These are phyloP conservation scores for Craseonycteris thonglongyai DNA, from an alignment of 2,113 vertebrate genomes.

Conservation along the genomic window DNA sequence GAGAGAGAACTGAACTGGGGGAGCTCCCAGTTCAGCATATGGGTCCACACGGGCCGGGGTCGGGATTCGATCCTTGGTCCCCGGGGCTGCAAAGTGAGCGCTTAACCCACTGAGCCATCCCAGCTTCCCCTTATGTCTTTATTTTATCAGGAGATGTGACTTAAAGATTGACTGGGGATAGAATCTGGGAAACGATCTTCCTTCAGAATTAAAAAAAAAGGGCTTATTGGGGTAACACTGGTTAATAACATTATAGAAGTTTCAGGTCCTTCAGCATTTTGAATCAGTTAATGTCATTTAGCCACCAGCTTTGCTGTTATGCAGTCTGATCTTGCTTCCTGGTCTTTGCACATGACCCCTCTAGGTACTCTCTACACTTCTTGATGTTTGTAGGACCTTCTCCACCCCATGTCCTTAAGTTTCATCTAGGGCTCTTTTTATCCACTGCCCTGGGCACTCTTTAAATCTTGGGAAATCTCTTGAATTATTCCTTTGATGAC, in stretches of 20 bases:
- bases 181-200: neutral
- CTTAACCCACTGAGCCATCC: too few relatives aligned
- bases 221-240: neutral
- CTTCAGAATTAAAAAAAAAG: neutral
- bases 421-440: neutral
- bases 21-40: too few relatives aligned
- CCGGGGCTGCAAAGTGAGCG: too few relatives aligned
- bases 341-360: neutral
- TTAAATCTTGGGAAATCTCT: neutral
- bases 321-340: neutral
- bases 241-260: neutral
- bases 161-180: neutral
- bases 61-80: too few relatives aligned
- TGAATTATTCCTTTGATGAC: neutral
- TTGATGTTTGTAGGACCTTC: fast-evolving
- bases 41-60: too few relatives aligned
- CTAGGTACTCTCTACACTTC: too few relatives aligned
- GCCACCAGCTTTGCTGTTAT: neutral
- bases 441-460: neutral
- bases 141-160: neutral
- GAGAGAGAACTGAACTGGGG: too few relatives aligned
- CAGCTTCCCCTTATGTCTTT: too few relatives aligned
- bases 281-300: neutral
- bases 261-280: neutral
- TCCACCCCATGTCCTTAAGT: neutral